These are phyloP conservation scores for Agonopterix alstromeriana DNA, from an alignment of 2,888 invertebrate species.

Conservation along the genomic window DNA sequence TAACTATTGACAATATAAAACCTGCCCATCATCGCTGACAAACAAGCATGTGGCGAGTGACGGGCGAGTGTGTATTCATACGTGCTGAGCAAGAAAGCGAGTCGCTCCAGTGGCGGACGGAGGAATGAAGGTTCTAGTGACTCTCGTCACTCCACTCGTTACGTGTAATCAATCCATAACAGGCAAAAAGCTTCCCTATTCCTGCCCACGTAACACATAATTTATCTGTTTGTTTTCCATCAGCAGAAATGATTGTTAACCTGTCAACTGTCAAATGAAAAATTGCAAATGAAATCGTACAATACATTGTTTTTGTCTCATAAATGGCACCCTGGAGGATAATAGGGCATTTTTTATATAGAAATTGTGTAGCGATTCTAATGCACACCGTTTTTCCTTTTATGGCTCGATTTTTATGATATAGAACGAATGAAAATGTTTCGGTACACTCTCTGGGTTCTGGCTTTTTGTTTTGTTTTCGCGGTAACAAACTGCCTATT, in stretches of 20 bases:
- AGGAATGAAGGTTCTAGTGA: too few species aligned
- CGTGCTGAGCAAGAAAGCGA: too few species aligned
- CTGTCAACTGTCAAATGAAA: slow-evolving; percentile 36
- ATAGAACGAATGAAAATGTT: neutral
- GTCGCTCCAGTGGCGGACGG: too few species aligned
- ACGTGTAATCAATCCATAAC: too few species aligned
- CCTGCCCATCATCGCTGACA: too few species aligned
- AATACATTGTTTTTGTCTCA: slow-evolving; percentile 39
- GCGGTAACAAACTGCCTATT: neutral
- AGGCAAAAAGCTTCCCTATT: too few species aligned
- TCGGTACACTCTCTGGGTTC: neutral
- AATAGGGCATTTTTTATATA: slow-evolving; percentile 26
- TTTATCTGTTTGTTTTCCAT: neutral
- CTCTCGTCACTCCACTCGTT: too few species aligned
- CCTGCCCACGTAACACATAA: too few species aligned
- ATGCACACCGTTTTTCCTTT: neutral
- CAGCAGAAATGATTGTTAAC: slow-evolving; percentile 33
- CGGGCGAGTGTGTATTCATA: too few species aligned
- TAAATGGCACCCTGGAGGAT: slow-evolving; percentile 30
- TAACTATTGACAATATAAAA: too few species aligned
- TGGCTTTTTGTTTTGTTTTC: neutral
- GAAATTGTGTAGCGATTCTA: slow-evolving; percentile 11
- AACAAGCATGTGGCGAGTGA: too few species aligned
- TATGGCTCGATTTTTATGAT: neutral
- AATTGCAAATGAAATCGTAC: slow-evolving; percentile 47